Percentiles rank a stretch among this genome's conserved stretches.
These are phyloP conservation scores for Mus musculus DNA, from an alignment of 2,113 vertebrate genomes.

Conservation along the genomic window GRCm39 chr3:42399001-42399500, in stretches of 20 bases:
- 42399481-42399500: not conserved
- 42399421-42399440: not conserved
- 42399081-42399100: not conserved
- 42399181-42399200: not conserved
- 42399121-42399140: not conserved
- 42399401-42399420: not conserved
- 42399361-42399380: no score
- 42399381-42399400: not conserved
- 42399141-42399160: not conserved
- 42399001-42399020: not conserved
- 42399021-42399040: not conserved
- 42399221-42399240: not conserved
- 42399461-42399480: not conserved
- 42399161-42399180: not conserved
- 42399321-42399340: not conserved
- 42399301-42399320: not conserved
- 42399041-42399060: not conserved
- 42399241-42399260: fast-evolving
- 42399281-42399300: not conserved
- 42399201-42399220: no score
- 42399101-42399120: not conserved
- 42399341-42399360: fast-evolving
- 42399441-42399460: not conserved
- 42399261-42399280: not conserved
- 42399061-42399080: not conserved